Evolutionary conservation across 2,113 vertebrate species (phyloP), one percentile per base, ranked within the genome.

Genomic region (Limanda limanda): DNA sequence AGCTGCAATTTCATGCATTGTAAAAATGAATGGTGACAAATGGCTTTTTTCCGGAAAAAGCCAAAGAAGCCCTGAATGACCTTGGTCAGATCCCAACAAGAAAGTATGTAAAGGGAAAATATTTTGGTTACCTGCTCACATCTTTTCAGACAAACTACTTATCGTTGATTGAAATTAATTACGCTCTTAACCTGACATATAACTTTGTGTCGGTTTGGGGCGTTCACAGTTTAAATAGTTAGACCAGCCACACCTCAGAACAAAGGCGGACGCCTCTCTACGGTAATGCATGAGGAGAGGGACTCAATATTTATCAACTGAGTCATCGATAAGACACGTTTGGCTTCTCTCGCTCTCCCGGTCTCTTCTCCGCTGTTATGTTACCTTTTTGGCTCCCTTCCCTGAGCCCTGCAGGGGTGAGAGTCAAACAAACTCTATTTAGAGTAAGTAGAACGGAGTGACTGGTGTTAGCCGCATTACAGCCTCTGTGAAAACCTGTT

Each of bases 371-470:
- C 57, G 69, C 67, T 78, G 72, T 61, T 69, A 31, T 25, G 67
- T 85, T 78, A 76, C 71, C 74, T 83, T n/a, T 65, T 74, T 82
- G 74, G 74, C 78, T 79, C 67, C 35, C 69, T 82, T 76, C 56
- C 56, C 81, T 77, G 78, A 69, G 73, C 79, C 78, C 86, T 70
- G 66, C 62, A 88, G 84, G 79, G 76, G 8, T 47, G 71, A 80
- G 87, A 88, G 87, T 83, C 83, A 84, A 81, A 81, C 85, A 78
- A 87, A 92, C 80, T 86, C 78, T 76, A 80, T 85, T 88, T 80
- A 62, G 76, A 79, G 73, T 71, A 87, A 90, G 86, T 81, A 81
- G 86, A 85, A 85, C 74, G 42, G 73, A 83, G 72, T 79, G 88
- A 91, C 67, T 85, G 82, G 68, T 70, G 80, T 87, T 82, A 72